Percentiles rank a stretch among this genome's conserved stretches.
These are phyloP conservation scores for Heliocidaris tuberculata DNA, from an alignment of 35 echinoderm and acorn worm genomes.

Conservation along the genomic window DNA sequence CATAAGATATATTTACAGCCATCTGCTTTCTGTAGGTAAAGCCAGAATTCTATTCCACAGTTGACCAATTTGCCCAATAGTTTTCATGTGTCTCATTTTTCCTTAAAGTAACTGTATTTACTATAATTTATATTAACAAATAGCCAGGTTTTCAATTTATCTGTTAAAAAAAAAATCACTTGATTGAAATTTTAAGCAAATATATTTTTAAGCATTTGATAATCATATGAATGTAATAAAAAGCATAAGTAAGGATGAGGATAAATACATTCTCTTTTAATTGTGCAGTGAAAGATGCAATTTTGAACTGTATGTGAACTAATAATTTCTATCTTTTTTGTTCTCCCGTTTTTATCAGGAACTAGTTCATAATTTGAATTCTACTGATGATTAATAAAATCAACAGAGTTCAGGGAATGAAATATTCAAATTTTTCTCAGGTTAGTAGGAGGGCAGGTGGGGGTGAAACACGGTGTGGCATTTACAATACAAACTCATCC, in stretches of 20 bases:
- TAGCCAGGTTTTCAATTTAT: no score
- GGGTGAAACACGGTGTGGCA: not conserved
- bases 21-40: not conserved
- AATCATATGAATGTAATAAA: no score
- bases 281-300: not conserved
- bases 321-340: not conserved
- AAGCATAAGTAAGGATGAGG: no score
- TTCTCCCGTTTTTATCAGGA: not conserved
- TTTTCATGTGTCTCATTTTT: no score
- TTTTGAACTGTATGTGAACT: not conserved
- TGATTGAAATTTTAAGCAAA: no score
- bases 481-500: not conserved
- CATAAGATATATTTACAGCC: not conserved
- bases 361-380: no score
- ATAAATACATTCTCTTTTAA: not conserved
- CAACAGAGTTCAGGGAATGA: not conserved
- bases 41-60: not conserved
- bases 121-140: no score
- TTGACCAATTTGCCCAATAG: no score
- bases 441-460: not conserved
- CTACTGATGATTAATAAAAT: not conserved
- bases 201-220: no score
- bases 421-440: not conserved
- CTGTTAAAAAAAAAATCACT: no score
- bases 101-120: no score